Base-by-base conservation (phyloP, 2,888 invertebrate species). In the Electrophaes corylata region DNA sequence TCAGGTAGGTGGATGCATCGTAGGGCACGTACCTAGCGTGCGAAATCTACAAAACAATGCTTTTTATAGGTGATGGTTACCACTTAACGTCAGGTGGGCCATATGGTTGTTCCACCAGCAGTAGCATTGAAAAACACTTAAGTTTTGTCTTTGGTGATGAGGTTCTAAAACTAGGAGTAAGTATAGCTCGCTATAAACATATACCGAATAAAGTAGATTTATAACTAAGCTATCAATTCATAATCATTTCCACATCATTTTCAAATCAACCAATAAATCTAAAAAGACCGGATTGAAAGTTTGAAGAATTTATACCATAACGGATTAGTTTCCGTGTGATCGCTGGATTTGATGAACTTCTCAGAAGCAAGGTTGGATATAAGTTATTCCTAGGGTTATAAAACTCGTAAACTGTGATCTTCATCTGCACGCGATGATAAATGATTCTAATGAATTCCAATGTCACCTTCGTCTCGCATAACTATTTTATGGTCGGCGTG, bases 401-500 rank as follows among this genome's bases (percentile, higher is more conserved):
- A 12, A 20, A 20, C 20, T 23, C 16, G 35, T 47, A 10, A 5
- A 26, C 18, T 46, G 33, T 29, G 26, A 10, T 23, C 26, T 49
- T 49, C 44, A 18, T 48, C 48, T 39, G 48, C 48, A 55, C 55
- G 55, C 55, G 47, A 54, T 40, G 50, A 33, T 47, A 33, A 31
- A 47, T 31, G 45, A 18, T 48, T 49, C 39, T 44, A 39, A 44
- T 29, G 8, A 40, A 55, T 48, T 19, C 37, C 43, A 48, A 48
- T 37, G 55, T 55, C 48, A 55, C 43, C 48, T 55, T 48, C 48
- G 18, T 29, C 35, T 43, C 31, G 33, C 45, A 39, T 26, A 33
- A 19, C 8, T 31, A 10, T 16, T 33, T 37, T 16, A 37, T 37
- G 37, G 12, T 35, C 37, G 6, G n/a, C n/a, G n/a, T n/a, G n/a